Base-by-base conservation (phyloP, 64 coral and sea anemone species). In the Pachyseris speciosa region DNA sequence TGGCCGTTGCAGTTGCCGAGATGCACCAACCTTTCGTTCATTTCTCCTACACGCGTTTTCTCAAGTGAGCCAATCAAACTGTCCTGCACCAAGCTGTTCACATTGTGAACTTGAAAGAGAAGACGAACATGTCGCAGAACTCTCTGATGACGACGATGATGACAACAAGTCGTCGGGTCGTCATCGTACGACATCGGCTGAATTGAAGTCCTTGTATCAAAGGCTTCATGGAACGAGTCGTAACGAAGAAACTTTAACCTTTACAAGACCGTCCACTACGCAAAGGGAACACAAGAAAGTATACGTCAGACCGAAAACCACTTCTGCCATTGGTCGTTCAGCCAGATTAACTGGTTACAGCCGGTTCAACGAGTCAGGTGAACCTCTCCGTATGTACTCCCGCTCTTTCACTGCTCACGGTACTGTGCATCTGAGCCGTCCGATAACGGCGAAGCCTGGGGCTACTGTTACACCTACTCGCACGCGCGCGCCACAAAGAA, bases 1-100 rank as follows among this genome's bases (percentile, higher is more conserved):
- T n/a, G 89, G 89, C n/a, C 89, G 89, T 11, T 58, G 63, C 24
- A 53, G 65, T 84, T 67, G 45, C 19, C 67, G 40, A 13, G 67
- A 91, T 33, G 47, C 34, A 4, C 19, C 37, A 27, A 69, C 51
- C 59, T 74, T 83, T 51, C 64, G 52, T 24, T 9, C 67, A 17
- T 74, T 57, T 19, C 33, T 91, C 9, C 36, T 69, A 4, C 89
- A 91, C 34, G n/a, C 38, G 22, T 55, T 74, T 24, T 66, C 83
- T 80, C 75, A 80, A 80, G 75, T 80, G 13, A 59, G 51, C 30
- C 31, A 11, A 4, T 58, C 29, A 2, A 49, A 19, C 9, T 80
- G 75, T 19, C 51, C 49, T 20, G 48, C 59, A 2, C 16, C 33
- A 4, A 55, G 19, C 16, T 80, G 75, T 33, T 19, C 7, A 20